Conservation (phyloP, 1,140 invertebrate species). For the Apis mellifera region Amel_HAv3.1 CM009942.2:93001-93500, state of each 20-base stretch:
- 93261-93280: neutral
- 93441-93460: conserved; percentile 61
- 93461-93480: conserved; percentile 11
- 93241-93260: neutral
- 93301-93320: conserved; percentile 6
- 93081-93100: conserved; percentile 12
- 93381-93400: conserved; percentile 21
- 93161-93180: too few relatives aligned
- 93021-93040: conserved; percentile 20
- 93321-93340: conserved; percentile 6
- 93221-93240: too few relatives aligned
- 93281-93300: neutral
- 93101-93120: neutral
- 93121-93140: conserved; percentile 10
- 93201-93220: too few relatives aligned
- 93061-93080: conserved; percentile 50
- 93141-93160: neutral
- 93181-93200: neutral
- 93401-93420: conserved; percentile 21
- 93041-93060: conserved; percentile 56
- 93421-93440: conserved; percentile 43
- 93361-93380: conserved; percentile 25
- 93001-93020: conserved; percentile 49
- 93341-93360: conserved; percentile 32
- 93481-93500: conserved; percentile 44